Evolutionary conservation across 2,888 invertebrate genomes (phyloP), one percentile per base, ranked within the genome.

Genomic region (Himalopsyche anomala): DNA sequence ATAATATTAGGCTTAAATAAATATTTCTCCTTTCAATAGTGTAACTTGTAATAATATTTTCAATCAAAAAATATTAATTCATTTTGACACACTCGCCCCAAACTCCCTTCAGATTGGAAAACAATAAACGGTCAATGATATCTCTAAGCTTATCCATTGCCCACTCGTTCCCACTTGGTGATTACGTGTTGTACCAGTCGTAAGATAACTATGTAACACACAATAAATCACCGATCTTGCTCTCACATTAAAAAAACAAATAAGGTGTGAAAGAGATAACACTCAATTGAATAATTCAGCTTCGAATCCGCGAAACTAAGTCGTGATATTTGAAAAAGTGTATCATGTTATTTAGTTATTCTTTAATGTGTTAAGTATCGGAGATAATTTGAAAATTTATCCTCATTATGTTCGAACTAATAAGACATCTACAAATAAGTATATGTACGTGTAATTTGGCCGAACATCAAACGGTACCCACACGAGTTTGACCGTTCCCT

Each of bases 121-220:
- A 62, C 62, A 62, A 62, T 62, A 62, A 62, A 62, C 62, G 62
- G 19, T 62, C 62, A 62, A 62, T 62, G 62, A 62, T 62, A 62
- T 62, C 62, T 62, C 62, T 62, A 62, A 62, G 62, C 62, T 62
- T 62, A 62, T 62, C 62, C 62, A 62, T 62, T 62, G 62, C 62
- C 62, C 62, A 62, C 62, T 62, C 28, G 62, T 62, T 62, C 62
- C 62, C 62, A 62, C 62, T 62, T 62, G 62, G 62, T 62, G 62
- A 62, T 62, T 62, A 62, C 62, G 62, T 62, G 62, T 62, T 62
- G 28, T 62, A 62, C 28, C 62, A 62, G n/a, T 28, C 62, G 62
- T 62, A 28, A 28, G n/a, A 5, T 28, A 62, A 62, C 28, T 19
- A 28, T 9, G 11, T 62, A 15, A 62, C 62, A 62, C 62, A 62